Evolutionary conservation across 2,888 invertebrate genomes (phyloP).

Genomic region (Dolichomitus sp.): DNA sequence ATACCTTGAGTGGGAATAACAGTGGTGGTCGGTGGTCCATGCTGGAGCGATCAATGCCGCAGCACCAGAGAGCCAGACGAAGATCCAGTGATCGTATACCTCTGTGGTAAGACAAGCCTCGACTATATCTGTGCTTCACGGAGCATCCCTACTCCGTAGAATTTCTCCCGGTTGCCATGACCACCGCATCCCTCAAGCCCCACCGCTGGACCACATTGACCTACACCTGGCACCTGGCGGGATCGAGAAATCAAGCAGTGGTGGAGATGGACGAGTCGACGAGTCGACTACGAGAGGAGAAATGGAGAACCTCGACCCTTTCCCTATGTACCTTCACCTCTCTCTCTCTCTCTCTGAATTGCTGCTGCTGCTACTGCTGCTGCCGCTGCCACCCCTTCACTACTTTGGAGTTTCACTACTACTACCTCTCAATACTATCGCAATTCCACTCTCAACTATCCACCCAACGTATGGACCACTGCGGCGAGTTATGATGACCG

Average conservation of each 20-base stretch:
- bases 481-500: slow-evolving; percentile 46
- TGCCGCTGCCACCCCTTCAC: background rate
- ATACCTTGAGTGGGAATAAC: slow-evolving; percentile 48
- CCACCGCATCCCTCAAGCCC: slow-evolving; percentile 82
- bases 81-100: slow-evolving; percentile 37
- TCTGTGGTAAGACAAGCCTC: slow-evolving; percentile 22
- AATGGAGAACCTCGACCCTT: slow-evolving; percentile 12
- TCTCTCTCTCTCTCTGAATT: background rate
- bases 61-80: slow-evolving; percentile 51
- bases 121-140: slow-evolving; percentile 29
- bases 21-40: slow-evolving; percentile 77
- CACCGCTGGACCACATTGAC: slow-evolving; percentile 58
- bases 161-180: slow-evolving; percentile 77
- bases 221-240: slow-evolving; percentile 75
- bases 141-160: slow-evolving; percentile 73
- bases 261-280: slow-evolving; percentile 36
- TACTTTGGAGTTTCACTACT: slow-evolving; percentile 16
- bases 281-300: slow-evolving; percentile 24
- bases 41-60: slow-evolving; percentile 84
- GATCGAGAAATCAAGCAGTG: slow-evolving; percentile 68
- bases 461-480: slow-evolving; percentile 14
- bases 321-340: background rate
- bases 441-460: slow-evolving; percentile 29
- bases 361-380: slow-evolving; percentile 5
- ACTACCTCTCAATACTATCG: slow-evolving; percentile 24